These are phyloP conservation scores for Mus pahari DNA, from an alignment of 2,113 vertebrate genomes.

Conservation along the genomic window DNA sequence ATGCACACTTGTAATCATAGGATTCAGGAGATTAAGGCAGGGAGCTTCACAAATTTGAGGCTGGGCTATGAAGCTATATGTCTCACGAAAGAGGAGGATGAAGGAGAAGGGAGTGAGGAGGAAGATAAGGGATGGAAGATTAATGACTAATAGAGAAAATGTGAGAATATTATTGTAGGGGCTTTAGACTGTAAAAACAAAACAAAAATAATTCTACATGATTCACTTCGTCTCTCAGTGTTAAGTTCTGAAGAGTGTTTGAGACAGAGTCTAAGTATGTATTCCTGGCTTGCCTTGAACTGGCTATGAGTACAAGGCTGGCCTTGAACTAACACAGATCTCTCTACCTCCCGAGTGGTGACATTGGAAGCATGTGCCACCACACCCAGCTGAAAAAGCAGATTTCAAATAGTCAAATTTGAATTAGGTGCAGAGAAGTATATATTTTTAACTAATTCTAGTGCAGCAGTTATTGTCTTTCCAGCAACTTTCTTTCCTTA, in stretches of 20 bases:
- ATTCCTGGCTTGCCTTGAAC: background rate
- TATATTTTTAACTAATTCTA: background rate
- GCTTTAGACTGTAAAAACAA: background rate
- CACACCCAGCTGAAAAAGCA: background rate
- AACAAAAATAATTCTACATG: background rate
- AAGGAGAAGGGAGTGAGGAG: background rate
- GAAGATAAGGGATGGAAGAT: background rate
- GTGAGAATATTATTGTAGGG: background rate
- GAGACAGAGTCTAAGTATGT: background rate
- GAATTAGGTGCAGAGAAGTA: background rate
- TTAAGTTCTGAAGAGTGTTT: constrained; percentile 6
- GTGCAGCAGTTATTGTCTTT: background rate
- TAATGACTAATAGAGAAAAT: background rate
- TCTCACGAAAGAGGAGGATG: background rate
- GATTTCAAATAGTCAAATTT: constrained; percentile 7
- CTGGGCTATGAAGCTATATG: too few relatives aligned
- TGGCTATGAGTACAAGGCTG: background rate
- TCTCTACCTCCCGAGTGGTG: too few relatives aligned
- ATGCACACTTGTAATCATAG: background rate
- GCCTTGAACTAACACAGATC: background rate
- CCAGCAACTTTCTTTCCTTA: background rate
- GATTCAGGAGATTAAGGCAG: background rate
- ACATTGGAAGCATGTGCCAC: background rate
- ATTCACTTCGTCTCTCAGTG: background rate
- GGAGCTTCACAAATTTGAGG: background rate